Evolutionary conservation across 1,140 invertebrate species (phyloP).

Genomic region (Phymastichus coffea): DNA sequence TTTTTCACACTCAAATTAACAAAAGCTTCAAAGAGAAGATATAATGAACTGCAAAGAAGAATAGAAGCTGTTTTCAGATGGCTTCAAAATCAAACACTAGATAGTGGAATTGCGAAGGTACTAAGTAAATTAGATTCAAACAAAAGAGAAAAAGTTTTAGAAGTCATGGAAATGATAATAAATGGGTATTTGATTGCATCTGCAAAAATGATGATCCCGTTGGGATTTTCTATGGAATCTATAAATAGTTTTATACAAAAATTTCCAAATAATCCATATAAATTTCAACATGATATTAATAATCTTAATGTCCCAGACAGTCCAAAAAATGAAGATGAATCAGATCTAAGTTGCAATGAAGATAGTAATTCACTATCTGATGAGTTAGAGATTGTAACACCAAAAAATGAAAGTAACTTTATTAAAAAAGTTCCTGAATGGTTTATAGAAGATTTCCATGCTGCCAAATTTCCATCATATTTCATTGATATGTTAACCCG

Average conservation of each 20-base stretch:
- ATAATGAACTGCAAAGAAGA: conserved; percentile 61
- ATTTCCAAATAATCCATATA: conserved; percentile 26
- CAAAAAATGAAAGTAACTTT: conserved; percentile 18
- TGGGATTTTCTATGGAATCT: conserved; percentile 35
- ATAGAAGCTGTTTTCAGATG: conserved; percentile 73
- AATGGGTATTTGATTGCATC: conserved; percentile 62
- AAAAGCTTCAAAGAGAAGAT: conserved; percentile 59
- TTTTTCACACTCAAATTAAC: conserved; percentile 65
- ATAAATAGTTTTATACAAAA: conserved; percentile 26
- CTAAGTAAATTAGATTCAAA: conserved; percentile 61
- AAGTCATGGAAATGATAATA: conserved; percentile 63
- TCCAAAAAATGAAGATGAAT: conserved; percentile 30
- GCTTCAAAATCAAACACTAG: conserved; percentile 68
- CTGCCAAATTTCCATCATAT: conserved; percentile 60
- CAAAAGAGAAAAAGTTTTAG: conserved; percentile 56
- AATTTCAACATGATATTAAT: conserved; percentile 33
- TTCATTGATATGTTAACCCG: conserved; percentile 69
- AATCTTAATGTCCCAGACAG: conserved; percentile 26
- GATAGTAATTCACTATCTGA: conserved; percentile 2
- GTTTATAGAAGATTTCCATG: conserved; percentile 65
- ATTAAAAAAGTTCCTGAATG: conserved; percentile 56
- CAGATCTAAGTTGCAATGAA: conserved; percentile 12
- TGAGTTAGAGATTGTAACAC: not conserved
- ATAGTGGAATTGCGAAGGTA: conserved; percentile 69
- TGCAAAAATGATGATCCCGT: conserved; percentile 54